Conservation (phyloP, 2,797 vertebrate genomes). For the Neosilurus hyrtlii region DNA sequence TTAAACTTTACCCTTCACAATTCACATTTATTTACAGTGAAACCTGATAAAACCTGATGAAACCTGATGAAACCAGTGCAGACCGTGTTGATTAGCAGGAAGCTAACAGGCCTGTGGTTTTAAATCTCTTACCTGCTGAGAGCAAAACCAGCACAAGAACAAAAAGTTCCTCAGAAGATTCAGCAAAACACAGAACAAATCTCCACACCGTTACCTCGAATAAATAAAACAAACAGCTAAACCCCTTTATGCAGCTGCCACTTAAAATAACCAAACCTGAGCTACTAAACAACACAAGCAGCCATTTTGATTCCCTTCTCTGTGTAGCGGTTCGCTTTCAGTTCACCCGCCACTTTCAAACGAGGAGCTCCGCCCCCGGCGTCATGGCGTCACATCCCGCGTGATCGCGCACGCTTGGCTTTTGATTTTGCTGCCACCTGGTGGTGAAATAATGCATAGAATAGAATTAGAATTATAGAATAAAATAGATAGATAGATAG, state of each 20-base stretch:
- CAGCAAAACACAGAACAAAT: not conserved
- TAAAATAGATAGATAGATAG: no score
- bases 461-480: no score
- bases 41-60: no score
- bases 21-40: no score
- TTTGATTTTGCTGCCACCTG: conserved; percentile 4
- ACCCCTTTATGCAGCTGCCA: not conserved
- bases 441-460: not conserved
- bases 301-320: not conserved
- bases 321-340: not conserved
- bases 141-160: no score
- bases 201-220: not conserved
- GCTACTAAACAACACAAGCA: not conserved
- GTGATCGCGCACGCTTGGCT: not conserved
- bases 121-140: not conserved
- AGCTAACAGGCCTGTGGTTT: not conserved
- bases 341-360: conserved; percentile 78
- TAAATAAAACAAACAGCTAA: not conserved
- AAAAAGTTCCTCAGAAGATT: not conserved
- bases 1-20: no score
- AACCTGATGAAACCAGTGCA: no score
- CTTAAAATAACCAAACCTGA: no score
- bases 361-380: conserved; percentile 42
- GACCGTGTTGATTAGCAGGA: not conserved
- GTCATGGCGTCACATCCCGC: not conserved